Evolutionary conservation across 2,888 invertebrate genomes (phyloP).

Genomic region (Hypsopygia costalis): DNA sequence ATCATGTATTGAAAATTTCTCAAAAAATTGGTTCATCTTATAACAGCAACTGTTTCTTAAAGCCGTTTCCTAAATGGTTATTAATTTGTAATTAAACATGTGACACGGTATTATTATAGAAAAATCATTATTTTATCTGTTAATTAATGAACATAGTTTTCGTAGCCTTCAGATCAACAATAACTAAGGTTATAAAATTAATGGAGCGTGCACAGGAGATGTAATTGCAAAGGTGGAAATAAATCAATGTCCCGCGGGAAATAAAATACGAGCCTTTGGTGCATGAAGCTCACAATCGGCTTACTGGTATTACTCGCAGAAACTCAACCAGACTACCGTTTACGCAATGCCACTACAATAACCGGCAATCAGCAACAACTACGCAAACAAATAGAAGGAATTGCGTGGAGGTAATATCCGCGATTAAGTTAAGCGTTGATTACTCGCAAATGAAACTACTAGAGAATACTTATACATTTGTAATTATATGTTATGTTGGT

Average conservation of each 20-base stretch:
- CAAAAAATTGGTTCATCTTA: too few species aligned
- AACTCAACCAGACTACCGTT: constrained; percentile 39
- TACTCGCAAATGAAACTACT: background rate
- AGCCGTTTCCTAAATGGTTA: too few species aligned
- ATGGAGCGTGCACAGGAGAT: constrained; percentile 42
- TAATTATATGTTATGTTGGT: background rate
- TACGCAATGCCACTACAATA: constrained; percentile 46
- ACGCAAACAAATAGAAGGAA: constrained; percentile 17
- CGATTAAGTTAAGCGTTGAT: constrained; percentile 6
- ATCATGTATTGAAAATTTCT: too few species aligned
- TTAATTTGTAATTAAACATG: too few species aligned
- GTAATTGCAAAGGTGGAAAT: constrained; percentile 56
- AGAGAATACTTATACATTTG: background rate
- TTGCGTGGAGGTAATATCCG: constrained; percentile 9
- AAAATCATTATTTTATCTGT: too few species aligned
- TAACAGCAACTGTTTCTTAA: too few species aligned
- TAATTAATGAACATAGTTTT: too few species aligned
- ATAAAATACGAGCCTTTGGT: constrained; percentile 38
- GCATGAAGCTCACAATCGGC: constrained; percentile 15
- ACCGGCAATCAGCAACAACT: constrained; percentile 44
- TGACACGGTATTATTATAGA: too few species aligned
- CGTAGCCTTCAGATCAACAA: too few species aligned
- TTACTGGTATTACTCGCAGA: constrained; percentile 33
- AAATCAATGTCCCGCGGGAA: constrained; percentile 56
- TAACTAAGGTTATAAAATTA: too few species aligned